A percentile compares a stretch with the other conserved stretches of the same genome.
These are phyloP conservation scores for Myxocyprinus asiaticus DNA, from an alignment of 2,113 vertebrate genomes.

Conservation along the genomic window DNA sequence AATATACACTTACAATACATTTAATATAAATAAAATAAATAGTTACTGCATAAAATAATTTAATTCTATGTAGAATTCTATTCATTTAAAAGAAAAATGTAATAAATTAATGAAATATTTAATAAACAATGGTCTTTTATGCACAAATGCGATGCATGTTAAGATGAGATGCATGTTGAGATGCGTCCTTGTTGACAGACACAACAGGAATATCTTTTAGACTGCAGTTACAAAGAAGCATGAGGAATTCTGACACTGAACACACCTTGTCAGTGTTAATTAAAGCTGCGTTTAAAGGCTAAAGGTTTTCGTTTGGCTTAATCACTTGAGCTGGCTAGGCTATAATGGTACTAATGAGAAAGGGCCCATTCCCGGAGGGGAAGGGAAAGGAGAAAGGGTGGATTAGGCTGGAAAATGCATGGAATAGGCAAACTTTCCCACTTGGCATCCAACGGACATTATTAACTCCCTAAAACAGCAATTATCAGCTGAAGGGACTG, in stretches of 20 bases:
- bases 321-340: slow-evolving; percentile 47
- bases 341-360: slow-evolving; percentile 58
- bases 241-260: slow-evolving; percentile 47
- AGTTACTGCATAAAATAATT: too few species aligned
- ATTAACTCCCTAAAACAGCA: background rate
- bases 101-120: too few species aligned
- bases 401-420: slow-evolving; percentile 43
- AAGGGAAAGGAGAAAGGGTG: background rate
- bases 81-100: too few species aligned
- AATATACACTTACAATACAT: too few species aligned
- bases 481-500: slow-evolving; percentile 1
- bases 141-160: background rate
- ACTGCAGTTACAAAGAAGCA: slow-evolving; percentile 5
- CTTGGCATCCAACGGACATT: background rate
- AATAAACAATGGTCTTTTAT: background rate
- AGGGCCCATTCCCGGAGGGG: slow-evolving; percentile 20
- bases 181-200: slow-evolving; percentile 22
- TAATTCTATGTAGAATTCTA: too few species aligned
- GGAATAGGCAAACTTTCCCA: slow-evolving; percentile 37
- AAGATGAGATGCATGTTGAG: too few species aligned
- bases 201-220: slow-evolving; percentile 35
- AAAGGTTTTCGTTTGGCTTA: slow-evolving; percentile 21
- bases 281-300: slow-evolving; percentile 37
- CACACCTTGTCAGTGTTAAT: slow-evolving; percentile 46
- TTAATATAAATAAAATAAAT: too few species aligned